These are phyloP conservation scores for Lordiphosa mommai DNA, from an alignment of 1,140 invertebrate genomes.

Conservation along the genomic window DNA sequence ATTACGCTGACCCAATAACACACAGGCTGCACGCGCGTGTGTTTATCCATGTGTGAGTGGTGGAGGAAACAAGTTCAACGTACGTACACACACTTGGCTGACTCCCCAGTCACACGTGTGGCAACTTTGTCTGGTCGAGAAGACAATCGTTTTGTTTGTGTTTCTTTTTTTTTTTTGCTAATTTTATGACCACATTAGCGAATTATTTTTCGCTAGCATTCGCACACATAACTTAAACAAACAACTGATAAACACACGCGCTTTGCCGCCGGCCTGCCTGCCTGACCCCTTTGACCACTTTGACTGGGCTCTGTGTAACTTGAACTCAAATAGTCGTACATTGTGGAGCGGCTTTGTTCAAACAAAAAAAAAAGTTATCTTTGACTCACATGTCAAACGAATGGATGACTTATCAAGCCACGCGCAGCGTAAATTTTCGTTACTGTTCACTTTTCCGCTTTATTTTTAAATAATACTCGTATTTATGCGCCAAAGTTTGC, in stretches of 20 bases:
- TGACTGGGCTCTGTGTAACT: too few species aligned
- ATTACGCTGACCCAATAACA: conserved; percentile 67
- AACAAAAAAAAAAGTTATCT: too few species aligned
- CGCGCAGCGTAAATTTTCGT: conserved; percentile 19
- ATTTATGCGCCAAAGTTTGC: too few species aligned
- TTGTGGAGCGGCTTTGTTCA: too few species aligned
- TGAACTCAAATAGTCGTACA: too few species aligned
- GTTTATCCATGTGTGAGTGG: conserved; percentile 18
- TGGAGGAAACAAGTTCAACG: conserved; percentile 16
- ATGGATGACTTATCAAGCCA: conserved; percentile 23
- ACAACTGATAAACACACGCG: conserved; percentile 16
- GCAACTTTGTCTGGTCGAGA: conserved; percentile 28
- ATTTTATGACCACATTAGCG: conserved; percentile 68
- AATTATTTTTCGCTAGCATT: conserved; percentile 62
- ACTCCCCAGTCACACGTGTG: conserved; percentile 39
- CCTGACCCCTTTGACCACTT: neutral
- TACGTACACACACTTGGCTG: conserved; percentile 5
- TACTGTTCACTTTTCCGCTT: neutral
- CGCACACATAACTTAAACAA: conserved; percentile 56
- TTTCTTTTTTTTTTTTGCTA: conserved; percentile 23
- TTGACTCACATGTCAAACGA: neutral
- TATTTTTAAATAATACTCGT: neutral
- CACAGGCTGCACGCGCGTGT: conserved; percentile 45
- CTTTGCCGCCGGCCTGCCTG: neutral
- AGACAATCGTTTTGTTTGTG: conserved; percentile 20